Evolutionary conservation across 2,113 vertebrate genomes (phyloP).

Genomic region (Mungos mungo): DNA sequence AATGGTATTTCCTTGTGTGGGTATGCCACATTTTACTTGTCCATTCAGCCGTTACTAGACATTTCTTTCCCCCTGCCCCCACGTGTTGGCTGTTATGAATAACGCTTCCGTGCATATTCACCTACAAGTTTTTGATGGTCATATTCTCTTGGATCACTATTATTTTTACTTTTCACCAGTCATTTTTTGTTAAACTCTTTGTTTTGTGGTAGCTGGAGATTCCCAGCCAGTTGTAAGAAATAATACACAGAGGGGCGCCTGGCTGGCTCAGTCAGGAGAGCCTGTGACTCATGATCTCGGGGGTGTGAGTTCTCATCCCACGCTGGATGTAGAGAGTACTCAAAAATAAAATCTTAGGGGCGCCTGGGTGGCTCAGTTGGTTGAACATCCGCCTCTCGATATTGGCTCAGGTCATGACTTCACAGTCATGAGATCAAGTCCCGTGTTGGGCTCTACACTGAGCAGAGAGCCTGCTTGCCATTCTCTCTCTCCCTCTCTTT

Average conservation of each 20-base stretch:
- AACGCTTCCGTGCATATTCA: neutral
- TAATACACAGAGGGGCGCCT: neutral
- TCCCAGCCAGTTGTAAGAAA: neutral
- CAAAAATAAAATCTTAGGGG: too few species aligned
- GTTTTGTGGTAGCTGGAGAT: neutral
- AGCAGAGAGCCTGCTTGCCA: too few species aligned
- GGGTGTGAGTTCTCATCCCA: too few species aligned
- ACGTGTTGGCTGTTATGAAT: neutral
- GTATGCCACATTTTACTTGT: neutral
- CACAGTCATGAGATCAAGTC: too few species aligned
- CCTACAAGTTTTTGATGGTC: neutral
- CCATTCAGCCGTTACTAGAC: neutral
- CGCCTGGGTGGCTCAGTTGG: too few species aligned
- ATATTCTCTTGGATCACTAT: neutral
- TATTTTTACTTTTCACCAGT: neutral
- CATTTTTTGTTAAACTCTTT: neutral
- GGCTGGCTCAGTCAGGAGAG: neutral
- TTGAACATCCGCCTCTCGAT: too few species aligned
- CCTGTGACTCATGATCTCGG: too few species aligned
- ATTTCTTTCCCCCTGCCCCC: neutral
- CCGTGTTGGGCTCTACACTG: too few species aligned
- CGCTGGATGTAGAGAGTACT: too few species aligned
- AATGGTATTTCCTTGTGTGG: neutral
- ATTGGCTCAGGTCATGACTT: too few species aligned
- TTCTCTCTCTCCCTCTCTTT: too few species aligned